Base-by-base conservation (phyloP, 2,797 vertebrate species). In the Spizella passerina region DNA sequence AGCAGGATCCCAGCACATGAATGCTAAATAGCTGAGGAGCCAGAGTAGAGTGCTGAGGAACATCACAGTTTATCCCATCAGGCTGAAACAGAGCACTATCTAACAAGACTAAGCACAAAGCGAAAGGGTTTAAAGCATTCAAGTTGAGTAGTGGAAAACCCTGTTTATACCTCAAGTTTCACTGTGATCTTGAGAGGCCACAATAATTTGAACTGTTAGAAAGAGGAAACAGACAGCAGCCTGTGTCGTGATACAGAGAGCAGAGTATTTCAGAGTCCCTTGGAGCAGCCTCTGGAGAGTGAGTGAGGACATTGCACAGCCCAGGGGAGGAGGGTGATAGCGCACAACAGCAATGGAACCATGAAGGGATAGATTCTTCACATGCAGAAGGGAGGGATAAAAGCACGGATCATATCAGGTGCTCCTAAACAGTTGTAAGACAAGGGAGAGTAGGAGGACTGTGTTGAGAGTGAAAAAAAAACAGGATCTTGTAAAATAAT, bases 51-150 rank as follows among this genome's bases (percentile, higher is more conserved):
- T 38, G 39, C 34, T 56, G 53, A 91, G 59, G 50, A 86, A 60
- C 82, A 79, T 26, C 49, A 87, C 29, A 47, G n/a, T 76, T 94
- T 90, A 68, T 73, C 71, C 89, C 80, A 86, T 30, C 68, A 81
- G 50, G 49, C 69, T 90, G 75, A 88, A 93, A 82, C 11, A 30
- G 55, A 93, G 39, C 46, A 94, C 68, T 88, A 63, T 79, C 86
- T 85, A 86, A 90, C 77, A 69, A 47, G 69, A 66, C 43, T 55
- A 61, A 90, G 30, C 36, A 52, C 46, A 70, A 61, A 83, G 53
- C 89, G 19, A 71, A 95, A 88, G 88, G 34, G 14, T 79, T 92
- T 91, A 86, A 95, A 87, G 34, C n/a, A 52, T 63, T 82, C 47
- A 69, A 80, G 47, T 14, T 19, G 39, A 86, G 47, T 52, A 43